phyloP scores from a whole-genome alignment of 2,797 vertebrate species.

The Atherinosoma microstoma region DNA sequence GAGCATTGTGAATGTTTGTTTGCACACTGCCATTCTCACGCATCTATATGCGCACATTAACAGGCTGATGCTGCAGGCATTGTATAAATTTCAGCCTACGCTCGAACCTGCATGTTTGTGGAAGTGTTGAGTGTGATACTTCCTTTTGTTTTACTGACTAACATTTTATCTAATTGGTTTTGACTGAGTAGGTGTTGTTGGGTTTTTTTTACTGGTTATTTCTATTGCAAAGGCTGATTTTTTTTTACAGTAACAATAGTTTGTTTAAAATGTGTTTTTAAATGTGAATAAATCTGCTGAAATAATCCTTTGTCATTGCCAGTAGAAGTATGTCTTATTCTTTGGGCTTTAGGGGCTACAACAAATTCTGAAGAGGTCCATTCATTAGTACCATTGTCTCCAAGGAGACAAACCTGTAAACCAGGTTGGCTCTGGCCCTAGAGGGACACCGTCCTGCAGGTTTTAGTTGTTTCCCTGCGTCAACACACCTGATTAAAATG shows the following conservation, averaged over 20 bases:
- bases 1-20: background rate
- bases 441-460: too few relatives aligned
- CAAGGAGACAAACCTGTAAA: background rate
- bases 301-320: too few relatives aligned
- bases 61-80: too few relatives aligned
- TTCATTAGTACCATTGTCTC: background rate
- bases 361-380: background rate
- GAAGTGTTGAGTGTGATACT: conserved; percentile 15
- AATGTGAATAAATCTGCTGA: too few relatives aligned
- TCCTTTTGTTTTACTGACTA: background rate
- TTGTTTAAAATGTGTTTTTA: too few relatives aligned
- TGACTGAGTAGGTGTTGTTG: too few relatives aligned
- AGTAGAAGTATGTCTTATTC: background rate
- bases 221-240: background rate
- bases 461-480: too few relatives aligned
- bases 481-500: too few relatives aligned
- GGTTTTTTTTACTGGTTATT: background rate
- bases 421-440: too few relatives aligned
- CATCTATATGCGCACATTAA: background rate
- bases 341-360: background rate
- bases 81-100: too few relatives aligned
- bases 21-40: background rate
- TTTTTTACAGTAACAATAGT: too few relatives aligned
- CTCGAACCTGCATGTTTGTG: conserved; percentile 2
- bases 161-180: too few relatives aligned